Evolutionary conservation across 2,113 vertebrate genomes (phyloP).

Genomic region (Scytalopus superciliaris): DNA sequence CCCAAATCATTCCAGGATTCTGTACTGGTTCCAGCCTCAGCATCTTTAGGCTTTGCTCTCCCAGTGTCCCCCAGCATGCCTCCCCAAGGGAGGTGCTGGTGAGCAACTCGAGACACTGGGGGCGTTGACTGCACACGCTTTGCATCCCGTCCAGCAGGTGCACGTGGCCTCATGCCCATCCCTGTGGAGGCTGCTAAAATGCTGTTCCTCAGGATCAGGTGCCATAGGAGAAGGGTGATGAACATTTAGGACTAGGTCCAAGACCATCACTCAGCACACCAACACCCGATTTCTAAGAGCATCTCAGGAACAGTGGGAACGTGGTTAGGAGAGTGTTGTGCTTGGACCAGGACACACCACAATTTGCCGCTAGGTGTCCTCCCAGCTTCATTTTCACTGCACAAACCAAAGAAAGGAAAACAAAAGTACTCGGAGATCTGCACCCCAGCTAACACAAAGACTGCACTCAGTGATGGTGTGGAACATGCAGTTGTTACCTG

Average conservation of each 20-base stretch:
- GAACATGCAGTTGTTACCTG: not conserved
- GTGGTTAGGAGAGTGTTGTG: not conserved
- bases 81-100: not conserved
- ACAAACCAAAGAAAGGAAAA: accelerated
- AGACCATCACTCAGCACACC: not conserved
- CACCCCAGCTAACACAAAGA: not conserved
- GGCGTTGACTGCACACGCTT: accelerated
- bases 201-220: not conserved
- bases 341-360: not conserved
- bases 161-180: accelerated
- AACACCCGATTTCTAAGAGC: not conserved
- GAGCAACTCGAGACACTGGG: too few species aligned
- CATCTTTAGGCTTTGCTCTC: not conserved
- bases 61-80: not conserved
- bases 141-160: not conserved
- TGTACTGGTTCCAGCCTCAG: not conserved
- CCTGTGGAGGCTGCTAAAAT: not conserved
- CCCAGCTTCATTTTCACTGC: not conserved
- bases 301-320: accelerated
- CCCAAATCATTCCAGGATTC: not conserved
- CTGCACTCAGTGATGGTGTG: not conserved
- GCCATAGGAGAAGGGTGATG: not conserved
- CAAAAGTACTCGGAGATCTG: not conserved
- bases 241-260: not conserved
- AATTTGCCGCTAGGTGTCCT: slow-evolving; percentile 44